Percentiles rank a stretch among this genome's conserved stretches.
Evolutionary conservation across 2,797 vertebrate species (phyloP).

Genomic region (Myotis daubentonii): DNA sequence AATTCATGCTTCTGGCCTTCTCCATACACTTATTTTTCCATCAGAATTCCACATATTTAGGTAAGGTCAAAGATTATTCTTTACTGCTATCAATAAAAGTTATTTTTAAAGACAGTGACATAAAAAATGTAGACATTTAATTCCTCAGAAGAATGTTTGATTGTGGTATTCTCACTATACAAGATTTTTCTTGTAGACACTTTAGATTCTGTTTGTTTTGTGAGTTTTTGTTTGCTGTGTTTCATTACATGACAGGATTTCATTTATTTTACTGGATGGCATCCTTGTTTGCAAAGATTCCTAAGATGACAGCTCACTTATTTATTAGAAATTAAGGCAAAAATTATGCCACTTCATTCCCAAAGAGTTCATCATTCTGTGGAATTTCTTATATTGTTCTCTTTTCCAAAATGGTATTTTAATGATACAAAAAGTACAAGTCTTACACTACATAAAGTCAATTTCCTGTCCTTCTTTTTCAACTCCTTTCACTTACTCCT

Average conservation of each 20-base stretch:
- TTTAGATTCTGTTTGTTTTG: slow-evolving; percentile 29
- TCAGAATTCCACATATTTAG: slow-evolving; percentile 91
- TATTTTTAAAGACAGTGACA: slow-evolving; percentile 73
- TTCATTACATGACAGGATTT: slow-evolving; percentile 30
- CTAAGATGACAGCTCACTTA: not conserved
- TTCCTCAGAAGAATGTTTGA: slow-evolving; percentile 26
- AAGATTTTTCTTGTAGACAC: slow-evolving; percentile 13
- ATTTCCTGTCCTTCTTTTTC: slow-evolving; percentile 20
- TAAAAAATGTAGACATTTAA: not conserved
- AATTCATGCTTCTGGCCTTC: slow-evolving; percentile 93
- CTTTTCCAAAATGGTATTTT: slow-evolving; percentile 39
- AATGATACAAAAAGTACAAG: slow-evolving; percentile 29
- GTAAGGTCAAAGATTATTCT: slow-evolving; percentile 90
- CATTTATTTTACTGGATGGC: slow-evolving; percentile 33
- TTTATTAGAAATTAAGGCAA: slow-evolving; percentile 26
- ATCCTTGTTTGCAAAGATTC: slow-evolving; percentile 8
- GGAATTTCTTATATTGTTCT: slow-evolving; percentile 19
- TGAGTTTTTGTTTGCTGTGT: slow-evolving; percentile 30
- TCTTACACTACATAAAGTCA: not conserved
- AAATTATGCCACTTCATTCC: not conserved
- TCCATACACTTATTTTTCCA: slow-evolving; percentile 82
- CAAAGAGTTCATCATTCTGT: slow-evolving; percentile 7
- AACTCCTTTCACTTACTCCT: slow-evolving; percentile 12
- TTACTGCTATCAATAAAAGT: slow-evolving; percentile 89
- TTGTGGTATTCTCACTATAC: slow-evolving; percentile 39